Base-by-base conservation (phyloP, 2,797 vertebrate species). In the Alfaro cultratus region DNA sequence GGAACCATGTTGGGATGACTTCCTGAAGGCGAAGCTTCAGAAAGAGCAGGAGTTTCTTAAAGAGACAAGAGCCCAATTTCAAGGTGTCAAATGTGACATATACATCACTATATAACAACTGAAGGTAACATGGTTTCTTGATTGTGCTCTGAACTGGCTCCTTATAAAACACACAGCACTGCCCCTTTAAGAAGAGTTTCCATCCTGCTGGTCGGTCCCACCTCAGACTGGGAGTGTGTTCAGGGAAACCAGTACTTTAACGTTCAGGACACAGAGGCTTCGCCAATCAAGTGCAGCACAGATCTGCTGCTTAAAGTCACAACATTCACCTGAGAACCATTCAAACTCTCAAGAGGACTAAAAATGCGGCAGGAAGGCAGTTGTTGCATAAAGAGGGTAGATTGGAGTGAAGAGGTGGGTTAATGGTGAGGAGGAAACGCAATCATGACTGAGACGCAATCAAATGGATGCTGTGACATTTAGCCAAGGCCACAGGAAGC, bases 391-490 rank as follows among this genome's bases (percentile, higher is more conserved):
- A 18, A 70, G 43, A 10, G 47, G 34, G 46, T 16, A 26, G n/a
- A 29, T 23, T 55, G 67, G n/a, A n/a, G 31, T 49, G 67, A 76
- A 71, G 67, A 23, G 7, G 73, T 0, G 0, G 74, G 8, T 31
- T 64, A 39, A 55, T 51, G 29, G 26, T 51, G 10, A 81, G 70
- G 55, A n/a, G 43, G 39, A 8, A 72, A 67, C 46, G 55, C 34
- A 9, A 51, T 46, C 79, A 81, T 51, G 81, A 78, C 80, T 70
- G 77, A 74, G 79, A 71, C 79, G 80, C 70, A 75, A 84, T 88
- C 80, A 62, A 67, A 80, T 80, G 85, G 60, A 76, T 46, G 74
- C 57, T 72, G 64, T 86, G 88, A 75, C 80, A 87, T 87, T 85
- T 83, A 73, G 15, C 41, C 76, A 83, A 76, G 75, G 83, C 82